These are phyloP conservation scores for Lanius collurio DNA, from an alignment of 2,113 vertebrate genomes.

Conservation along the genomic window DNA sequence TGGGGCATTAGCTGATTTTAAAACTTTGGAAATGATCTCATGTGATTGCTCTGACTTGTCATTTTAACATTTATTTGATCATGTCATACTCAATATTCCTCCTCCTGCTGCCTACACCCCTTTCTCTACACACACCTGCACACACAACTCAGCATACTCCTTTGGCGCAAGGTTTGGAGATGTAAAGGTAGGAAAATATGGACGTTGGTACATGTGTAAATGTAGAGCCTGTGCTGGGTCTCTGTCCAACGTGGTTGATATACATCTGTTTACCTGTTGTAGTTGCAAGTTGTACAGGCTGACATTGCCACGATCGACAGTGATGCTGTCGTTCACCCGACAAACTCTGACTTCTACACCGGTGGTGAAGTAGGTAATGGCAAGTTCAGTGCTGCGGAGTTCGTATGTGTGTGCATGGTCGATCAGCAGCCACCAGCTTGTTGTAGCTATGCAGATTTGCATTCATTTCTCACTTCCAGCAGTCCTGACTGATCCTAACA, in stretches of 20 bases:
- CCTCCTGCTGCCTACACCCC: conserved; percentile 64
- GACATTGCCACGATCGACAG: conserved; percentile 98
- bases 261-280: conserved; percentile 94
- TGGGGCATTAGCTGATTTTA: conserved; percentile 73
- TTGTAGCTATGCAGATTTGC: conserved; percentile 78
- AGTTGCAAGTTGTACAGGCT: conserved; percentile 99
- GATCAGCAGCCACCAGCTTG: conserved; percentile 79
- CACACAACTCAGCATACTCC: conserved; percentile 72
- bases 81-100: conserved; percentile 76
- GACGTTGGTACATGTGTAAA: conserved; percentile 80
- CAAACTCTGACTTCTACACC: conserved; percentile 96
- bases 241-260: conserved; percentile 86
- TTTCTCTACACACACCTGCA: conserved; percentile 75
- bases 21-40: conserved; percentile 72
- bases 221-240: conserved; percentile 81
- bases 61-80: conserved; percentile 78
- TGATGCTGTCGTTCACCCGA: conserved; percentile 99
- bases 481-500: conserved; percentile 54
- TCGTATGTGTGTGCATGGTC: conserved; percentile 81
- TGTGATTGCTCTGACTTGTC: conserved; percentile 75
- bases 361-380: conserved; percentile 99
- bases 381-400: conserved; percentile 82
- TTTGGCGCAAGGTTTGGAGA: conserved; percentile 74
- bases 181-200: conserved; percentile 78
- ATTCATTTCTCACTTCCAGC: conserved; percentile 82